Base-by-base conservation (phyloP, 2,113 vertebrate genomes). In the Notarius quadriscutis region DNA sequence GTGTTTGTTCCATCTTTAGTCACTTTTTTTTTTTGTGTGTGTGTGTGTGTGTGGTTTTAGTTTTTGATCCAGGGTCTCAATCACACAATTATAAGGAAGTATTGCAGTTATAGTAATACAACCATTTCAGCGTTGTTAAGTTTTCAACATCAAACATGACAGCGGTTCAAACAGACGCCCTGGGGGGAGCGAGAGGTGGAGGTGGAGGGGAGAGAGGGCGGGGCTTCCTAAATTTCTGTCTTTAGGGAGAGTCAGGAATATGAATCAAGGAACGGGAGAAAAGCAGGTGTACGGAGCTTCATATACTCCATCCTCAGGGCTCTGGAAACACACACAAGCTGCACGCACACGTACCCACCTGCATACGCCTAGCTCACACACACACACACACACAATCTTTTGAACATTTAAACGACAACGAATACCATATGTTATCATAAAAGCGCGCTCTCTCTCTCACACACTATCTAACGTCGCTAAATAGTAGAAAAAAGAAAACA, bases 211-310 rank as follows among this genome's bases (percentile, higher is more conserved):
- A 41, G 34, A 48, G 58, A 62, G 30, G 57, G 79, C 20, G 57
- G 57, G 74, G 60, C 22, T 25, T 85, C 85, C 60, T 53, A 74
- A 57, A 84, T 81, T 62, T 67, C 7, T 20, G 57, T 86, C 74
- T 55, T 27, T 25, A 27, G 27, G 79, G 69, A 41, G 69, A 69
- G 51, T 85, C 50, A 63, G 77, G 72, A 62, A 74, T 83, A 81
- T 62, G 72, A 89, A 78, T 27, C 17, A 50, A 57, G 55, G 79
- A 79, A n/a, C 67, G 22, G 53, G 69, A 81, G 81, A 87, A 83
- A 84, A 87, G 83, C 89, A 90, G 88, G 85, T 88, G 84, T 84
- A 83, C 53, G 83, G 25, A 82, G 51, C 55, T 75, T 82, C 71
- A 53, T 58, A 78, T 48, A 80, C 30, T 55, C 55, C 58, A n/a